Evolutionary conservation across 1,140 invertebrate genomes (phyloP).

Genomic region (Pachyrhynchus sulphureomaculatus): DNA sequence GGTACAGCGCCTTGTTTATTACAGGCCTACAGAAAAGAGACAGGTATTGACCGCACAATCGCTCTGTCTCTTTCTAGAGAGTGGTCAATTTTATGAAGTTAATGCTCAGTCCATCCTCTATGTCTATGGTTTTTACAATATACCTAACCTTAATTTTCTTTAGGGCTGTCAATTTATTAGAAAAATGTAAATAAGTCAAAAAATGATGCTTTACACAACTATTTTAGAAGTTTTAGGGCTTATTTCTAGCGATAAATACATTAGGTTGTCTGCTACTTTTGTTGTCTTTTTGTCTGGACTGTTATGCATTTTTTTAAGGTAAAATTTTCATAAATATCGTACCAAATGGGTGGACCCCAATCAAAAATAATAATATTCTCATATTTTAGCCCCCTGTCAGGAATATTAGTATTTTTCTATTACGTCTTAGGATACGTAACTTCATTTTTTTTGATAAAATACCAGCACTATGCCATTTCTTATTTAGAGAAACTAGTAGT

Average conservation of each 20-base stretch:
- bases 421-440: constrained; percentile 36
- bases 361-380: neutral
- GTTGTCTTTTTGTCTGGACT: neutral
- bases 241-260: constrained; percentile 2
- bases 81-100: no score
- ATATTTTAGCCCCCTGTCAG: constrained; percentile 23
- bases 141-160: no score
- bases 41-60: no score
- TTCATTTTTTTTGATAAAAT: constrained; percentile 35
- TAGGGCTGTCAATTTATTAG: no score
- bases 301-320: neutral
- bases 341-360: no score
- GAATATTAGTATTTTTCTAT: constrained; percentile 26
- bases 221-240: constrained; percentile 1
- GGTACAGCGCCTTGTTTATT: no score
- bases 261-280: neutral
- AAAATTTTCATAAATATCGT: no score
- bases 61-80: no score
- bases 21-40: no score
- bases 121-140: no score
- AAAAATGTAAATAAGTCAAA: neutral
- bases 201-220: neutral
- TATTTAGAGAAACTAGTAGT: constrained; percentile 38
- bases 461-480: constrained; percentile 19
- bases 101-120: no score